A percentile compares a stretch with the other conserved stretches of the same genome.
These are phyloP conservation scores for Antrozous pallidus DNA, from an alignment of 2,797 vertebrate species.

Conservation along the genomic window DNA sequence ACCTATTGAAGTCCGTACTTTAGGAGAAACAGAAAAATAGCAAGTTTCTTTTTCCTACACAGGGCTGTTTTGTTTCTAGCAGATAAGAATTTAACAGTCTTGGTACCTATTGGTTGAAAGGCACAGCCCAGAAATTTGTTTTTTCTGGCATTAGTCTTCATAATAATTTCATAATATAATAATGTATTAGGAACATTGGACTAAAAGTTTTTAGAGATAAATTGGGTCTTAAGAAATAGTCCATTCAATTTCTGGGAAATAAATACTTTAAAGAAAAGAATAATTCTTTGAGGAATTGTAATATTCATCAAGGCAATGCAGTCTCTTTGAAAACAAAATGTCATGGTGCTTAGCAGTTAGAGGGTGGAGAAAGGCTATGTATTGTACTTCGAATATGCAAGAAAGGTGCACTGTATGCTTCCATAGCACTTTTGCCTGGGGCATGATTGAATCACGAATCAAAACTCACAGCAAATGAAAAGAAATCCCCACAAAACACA, in stretches of 20 bases:
- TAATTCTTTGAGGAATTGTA: not conserved
- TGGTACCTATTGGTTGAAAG: conserved; percentile 11
- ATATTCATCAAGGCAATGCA: not conserved
- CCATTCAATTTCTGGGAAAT: conserved; percentile 1
- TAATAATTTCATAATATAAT: conserved; percentile 26
- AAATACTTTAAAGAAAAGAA: conserved; percentile 5
- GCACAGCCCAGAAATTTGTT: not conserved
- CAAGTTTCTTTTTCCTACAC: not conserved
- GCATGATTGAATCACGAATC: not conserved
- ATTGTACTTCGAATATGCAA: not conserved
- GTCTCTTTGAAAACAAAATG: not conserved
- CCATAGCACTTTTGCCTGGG: not conserved
- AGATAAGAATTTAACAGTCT: conserved; percentile 22
- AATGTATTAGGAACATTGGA: not conserved
- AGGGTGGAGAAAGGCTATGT: not conserved
- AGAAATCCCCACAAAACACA: not conserved
- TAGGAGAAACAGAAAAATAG: not conserved
- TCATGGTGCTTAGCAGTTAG: not conserved
- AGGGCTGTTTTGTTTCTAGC: not conserved
- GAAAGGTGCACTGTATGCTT: not conserved
- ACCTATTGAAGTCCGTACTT: not conserved
- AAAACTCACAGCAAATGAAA: conserved; percentile 15
- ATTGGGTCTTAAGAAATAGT: conserved; percentile 12
- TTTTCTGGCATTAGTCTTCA: conserved; percentile 18
- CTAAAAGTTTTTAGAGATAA: not conserved